Evolutionary conservation across 2,797 vertebrate genomes (phyloP), one percentile per base, ranked within the genome.

Genomic region (Macropodus opercularis): DNA sequence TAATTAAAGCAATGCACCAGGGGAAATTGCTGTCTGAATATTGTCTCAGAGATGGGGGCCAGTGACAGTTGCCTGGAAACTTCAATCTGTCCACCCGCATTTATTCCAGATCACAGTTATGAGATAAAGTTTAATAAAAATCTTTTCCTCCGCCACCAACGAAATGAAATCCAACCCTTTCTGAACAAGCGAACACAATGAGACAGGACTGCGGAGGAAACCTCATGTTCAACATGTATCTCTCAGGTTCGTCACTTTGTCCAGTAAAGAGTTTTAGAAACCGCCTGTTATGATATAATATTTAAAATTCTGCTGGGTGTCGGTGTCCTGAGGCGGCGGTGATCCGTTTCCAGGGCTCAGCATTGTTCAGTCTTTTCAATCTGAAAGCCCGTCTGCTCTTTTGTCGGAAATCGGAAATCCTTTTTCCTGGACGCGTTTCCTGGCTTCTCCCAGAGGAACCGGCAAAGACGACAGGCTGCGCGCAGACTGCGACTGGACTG

Each of bases 371-470:
- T 18, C 81, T 76, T 85, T 84, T 88, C 80, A 83, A 80, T 89
- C 80, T 88, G 93, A 92, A 94, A 91, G 85, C 92, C 90, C 90
- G 89, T 90, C 91, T 88, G 85, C 84, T 93, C 94, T 93, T 92
- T 91, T 89, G 93, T 96, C 94, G 92, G 94, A 96, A 95, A 95
- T 94, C 95, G 96, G 97, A 98, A 96, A 95, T 98, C 96, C 96
- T 97, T 95, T 96, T 99, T 99, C 97, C 97, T 99, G 97, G 93
- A 98, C 96, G 95, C 96, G 94, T 95, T 99, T 98, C 97, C 97
- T 98, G 96, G 92, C 92, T 94, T 89, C 85, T 35, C 53, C 53
- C 72, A 76, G 76, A 73, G 63, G 76, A 82, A 81, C 84, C 75
- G 80, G 79, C 72, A 29, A n/a, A 60, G 71, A 63, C 56, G 78